Evolutionary conservation across 1,140 invertebrate species (phyloP).

Genomic region (Saxidomus purpurata): DNA sequence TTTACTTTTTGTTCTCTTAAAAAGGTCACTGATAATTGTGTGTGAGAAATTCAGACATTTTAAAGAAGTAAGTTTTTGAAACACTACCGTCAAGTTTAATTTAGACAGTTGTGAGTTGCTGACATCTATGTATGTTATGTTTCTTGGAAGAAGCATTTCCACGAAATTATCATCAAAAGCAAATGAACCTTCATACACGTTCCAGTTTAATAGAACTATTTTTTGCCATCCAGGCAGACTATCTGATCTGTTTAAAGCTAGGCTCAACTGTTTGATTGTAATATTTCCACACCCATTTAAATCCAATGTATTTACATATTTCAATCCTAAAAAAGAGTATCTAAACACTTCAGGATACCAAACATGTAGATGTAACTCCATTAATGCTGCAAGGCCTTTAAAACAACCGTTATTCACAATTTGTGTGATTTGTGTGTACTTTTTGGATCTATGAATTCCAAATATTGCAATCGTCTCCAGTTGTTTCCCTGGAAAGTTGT

Average conservation of each 20-base stretch:
- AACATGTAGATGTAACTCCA: neutral
- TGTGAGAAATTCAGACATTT: neutral
- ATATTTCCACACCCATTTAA: neutral
- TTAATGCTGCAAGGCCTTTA: neutral
- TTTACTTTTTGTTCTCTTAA: too few relatives aligned
- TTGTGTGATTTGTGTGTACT: too few relatives aligned
- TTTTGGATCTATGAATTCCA: too few relatives aligned
- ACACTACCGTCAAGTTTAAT: neutral
- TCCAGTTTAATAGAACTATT: too few relatives aligned
- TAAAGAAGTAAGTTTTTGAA: neutral
- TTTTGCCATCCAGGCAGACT: too few relatives aligned
- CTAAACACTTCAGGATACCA: neutral
- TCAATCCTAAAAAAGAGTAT: neutral
- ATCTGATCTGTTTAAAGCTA: neutral
- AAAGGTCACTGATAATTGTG: neutral
- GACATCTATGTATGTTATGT: too few relatives aligned
- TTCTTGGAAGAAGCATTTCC: too few relatives aligned
- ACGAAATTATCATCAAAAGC: neutral
- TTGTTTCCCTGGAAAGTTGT: too few relatives aligned
- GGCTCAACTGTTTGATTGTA: too few relatives aligned
- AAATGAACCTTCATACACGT: neutral
- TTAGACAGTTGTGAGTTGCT: neutral
- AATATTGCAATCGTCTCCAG: too few relatives aligned
- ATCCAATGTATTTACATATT: neutral
- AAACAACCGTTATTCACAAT: neutral